Conservation (phyloP, 2,113 vertebrate genomes). For the Myocastor coypus region DNA sequence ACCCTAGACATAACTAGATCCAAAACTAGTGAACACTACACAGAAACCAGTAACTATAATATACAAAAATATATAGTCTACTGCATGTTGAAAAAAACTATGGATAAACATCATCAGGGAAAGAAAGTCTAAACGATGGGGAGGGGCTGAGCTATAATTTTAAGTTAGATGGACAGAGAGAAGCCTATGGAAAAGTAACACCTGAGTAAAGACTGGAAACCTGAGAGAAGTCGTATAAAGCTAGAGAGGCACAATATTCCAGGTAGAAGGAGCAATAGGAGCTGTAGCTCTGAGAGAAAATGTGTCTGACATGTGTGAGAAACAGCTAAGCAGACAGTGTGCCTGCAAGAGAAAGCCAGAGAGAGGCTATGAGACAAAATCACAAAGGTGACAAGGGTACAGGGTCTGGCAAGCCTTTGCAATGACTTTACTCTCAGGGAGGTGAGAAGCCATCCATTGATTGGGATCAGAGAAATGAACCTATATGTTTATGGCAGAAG, state of each 20-base stretch:
- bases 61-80: neutral
- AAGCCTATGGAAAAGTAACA: neutral
- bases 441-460: neutral
- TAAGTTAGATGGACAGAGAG: neutral
- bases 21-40: neutral
- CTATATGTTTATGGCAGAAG: neutral
- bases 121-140: neutral
- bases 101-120: neutral
- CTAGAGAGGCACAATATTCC: neutral
- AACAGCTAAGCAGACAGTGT: neutral
- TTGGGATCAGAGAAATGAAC: neutral
- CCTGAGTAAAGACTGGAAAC: neutral
- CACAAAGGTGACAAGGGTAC: too few relatives aligned
- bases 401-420: neutral
- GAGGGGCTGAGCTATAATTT: neutral
- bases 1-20: neutral
- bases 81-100: neutral
- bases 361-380: neutral
- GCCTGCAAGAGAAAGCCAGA: neutral
- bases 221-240: neutral
- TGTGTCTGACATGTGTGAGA: neutral
- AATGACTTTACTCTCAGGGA: neutral
- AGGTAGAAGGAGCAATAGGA: neutral
- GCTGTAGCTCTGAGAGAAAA: neutral
- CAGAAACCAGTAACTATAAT: neutral